These are phyloP conservation scores for Aporophyla nigra DNA, from an alignment of 2,888 invertebrate species.

Conservation along the genomic window DNA sequence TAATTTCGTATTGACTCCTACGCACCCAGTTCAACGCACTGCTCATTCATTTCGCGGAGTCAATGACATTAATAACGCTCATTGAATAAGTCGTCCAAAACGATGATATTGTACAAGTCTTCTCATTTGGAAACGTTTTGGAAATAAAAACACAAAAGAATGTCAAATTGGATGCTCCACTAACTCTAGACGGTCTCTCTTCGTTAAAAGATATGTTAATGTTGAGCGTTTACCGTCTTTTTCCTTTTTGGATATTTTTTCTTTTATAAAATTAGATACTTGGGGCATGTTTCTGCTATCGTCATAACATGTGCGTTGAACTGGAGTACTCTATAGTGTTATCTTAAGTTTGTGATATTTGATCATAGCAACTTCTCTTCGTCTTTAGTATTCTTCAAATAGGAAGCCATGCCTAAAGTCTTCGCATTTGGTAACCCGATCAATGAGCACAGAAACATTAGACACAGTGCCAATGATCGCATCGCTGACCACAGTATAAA, in stretches of 20 bases:
- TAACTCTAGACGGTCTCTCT: constrained; percentile 28
- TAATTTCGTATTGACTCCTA: constrained; percentile 55
- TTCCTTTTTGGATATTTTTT: constrained; percentile 2
- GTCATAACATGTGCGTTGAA: not conserved
- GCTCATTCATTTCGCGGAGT: constrained; percentile 59
- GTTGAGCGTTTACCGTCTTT: constrained; percentile 14
- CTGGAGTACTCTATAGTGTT: no score
- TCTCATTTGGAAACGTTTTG: constrained; percentile 40
- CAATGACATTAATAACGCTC: constrained; percentile 59
- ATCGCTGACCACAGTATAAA: constrained; percentile 24
- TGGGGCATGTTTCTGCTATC: not conserved
- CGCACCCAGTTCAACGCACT: constrained; percentile 62
- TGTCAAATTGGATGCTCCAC: constrained; percentile 33
- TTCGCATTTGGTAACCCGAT: constrained; percentile 27
- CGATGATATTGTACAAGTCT: constrained; percentile 31
- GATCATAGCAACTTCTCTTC: not conserved
- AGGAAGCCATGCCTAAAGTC: not conserved
- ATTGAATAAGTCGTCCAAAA: constrained; percentile 37
- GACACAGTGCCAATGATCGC: constrained; percentile 19
- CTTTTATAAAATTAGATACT: not conserved
- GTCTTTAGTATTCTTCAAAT: not conserved
- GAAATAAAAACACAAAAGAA: constrained; percentile 29
- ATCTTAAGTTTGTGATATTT: not conserved
- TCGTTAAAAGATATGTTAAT: constrained; percentile 35
- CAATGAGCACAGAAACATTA: constrained; percentile 16